Evolutionary conservation across 92 coral and sea anemone species (phyloP).

Genomic region (Virgularia gustaviana): DNA sequence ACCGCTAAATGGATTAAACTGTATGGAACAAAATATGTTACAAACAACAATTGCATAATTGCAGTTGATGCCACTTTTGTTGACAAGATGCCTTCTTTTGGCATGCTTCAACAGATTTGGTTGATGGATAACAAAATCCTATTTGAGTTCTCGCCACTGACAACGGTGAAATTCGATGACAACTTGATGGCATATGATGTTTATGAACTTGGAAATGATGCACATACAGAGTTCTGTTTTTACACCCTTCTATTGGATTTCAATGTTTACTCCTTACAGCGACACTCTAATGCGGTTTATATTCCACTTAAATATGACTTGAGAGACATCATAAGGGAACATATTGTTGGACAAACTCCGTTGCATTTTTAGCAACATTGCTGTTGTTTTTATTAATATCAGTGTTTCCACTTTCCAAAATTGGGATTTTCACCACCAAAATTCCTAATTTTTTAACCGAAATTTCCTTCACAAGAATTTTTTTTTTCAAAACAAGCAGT

Average conservation of each 20-base stretch:
- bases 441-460: too few species aligned
- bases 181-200: conserved; percentile 52
- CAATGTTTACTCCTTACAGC: neutral
- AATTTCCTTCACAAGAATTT: too few species aligned
- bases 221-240: conserved; percentile 2
- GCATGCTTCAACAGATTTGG: conserved; percentile 46
- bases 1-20: conserved; percentile 44
- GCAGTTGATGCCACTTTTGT: conserved; percentile 28
- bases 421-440: too few species aligned
- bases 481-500: too few species aligned
- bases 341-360: conserved; percentile 9
- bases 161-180: conserved; percentile 51
- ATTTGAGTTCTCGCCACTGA: conserved; percentile 42
- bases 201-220: conserved; percentile 47
- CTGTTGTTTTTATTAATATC: too few species aligned
- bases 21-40: conserved; percentile 55
- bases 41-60: conserved; percentile 54
- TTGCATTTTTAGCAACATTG: conserved; percentile 10
- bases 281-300: neutral
- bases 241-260: neutral
- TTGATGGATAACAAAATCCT: conserved; percentile 39
- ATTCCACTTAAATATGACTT: conserved; percentile 12
- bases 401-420: too few species aligned
- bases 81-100: conserved; percentile 52
- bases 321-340: neutral